phyloP scores from a whole-genome alignment of 2,888 invertebrate species.

The Tachina grossa region DNA sequence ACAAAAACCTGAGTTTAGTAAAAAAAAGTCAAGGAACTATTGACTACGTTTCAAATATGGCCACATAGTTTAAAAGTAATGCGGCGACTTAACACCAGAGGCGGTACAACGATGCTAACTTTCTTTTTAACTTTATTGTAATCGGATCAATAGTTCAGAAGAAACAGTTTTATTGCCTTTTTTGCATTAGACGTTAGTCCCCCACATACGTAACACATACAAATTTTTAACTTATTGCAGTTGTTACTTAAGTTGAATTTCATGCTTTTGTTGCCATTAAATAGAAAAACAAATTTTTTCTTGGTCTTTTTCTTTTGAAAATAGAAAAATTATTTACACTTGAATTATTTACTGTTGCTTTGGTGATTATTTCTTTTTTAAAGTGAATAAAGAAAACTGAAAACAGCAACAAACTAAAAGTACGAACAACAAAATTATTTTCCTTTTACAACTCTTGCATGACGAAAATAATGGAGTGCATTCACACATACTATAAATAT shows the following conservation, averaged over 20 bases:
- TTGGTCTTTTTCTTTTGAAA: constrained; percentile 32
- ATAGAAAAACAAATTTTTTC: constrained; percentile 39
- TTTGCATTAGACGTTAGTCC: too few species aligned
- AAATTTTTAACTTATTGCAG: constrained; percentile 1
- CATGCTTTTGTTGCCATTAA: constrained; percentile 33
- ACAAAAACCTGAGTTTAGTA: too few species aligned
- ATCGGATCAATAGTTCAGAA: too few species aligned
- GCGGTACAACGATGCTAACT: too few species aligned
- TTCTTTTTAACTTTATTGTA: too few species aligned
- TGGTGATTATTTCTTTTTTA: constrained; percentile 69
- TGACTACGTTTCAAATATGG: too few species aligned
- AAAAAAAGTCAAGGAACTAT: too few species aligned
- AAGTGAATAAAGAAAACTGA: constrained; percentile 48
- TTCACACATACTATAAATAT: constrained; percentile 1
- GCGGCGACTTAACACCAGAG: too few species aligned
- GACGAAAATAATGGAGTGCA: constrained; percentile 35
- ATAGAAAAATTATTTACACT: constrained; percentile 60
- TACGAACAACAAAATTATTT: constrained; percentile 41
- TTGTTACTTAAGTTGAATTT: neutral
- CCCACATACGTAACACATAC: neutral
- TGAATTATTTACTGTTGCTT: constrained; percentile 72
- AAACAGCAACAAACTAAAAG: constrained; percentile 26
- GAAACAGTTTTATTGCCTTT: too few species aligned
- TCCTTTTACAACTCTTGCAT: constrained; percentile 14
- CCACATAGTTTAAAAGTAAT: too few species aligned